Conservation (phyloP, 1,140 invertebrate species). For the Penaeus japonicus region DNA sequence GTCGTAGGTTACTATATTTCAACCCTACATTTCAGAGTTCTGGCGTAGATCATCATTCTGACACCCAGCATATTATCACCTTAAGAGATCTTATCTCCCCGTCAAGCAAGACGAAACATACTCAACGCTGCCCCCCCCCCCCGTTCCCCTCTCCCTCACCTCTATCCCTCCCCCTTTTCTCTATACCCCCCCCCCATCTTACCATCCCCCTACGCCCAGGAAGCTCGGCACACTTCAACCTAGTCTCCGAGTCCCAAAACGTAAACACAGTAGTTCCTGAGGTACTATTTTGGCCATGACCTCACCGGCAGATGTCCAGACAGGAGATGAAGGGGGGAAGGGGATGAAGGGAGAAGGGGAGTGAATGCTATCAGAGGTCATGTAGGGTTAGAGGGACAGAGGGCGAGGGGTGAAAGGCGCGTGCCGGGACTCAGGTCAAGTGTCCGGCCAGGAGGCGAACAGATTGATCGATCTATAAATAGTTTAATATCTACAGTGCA, state of each 20-base stretch:
- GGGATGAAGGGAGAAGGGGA: neutral
- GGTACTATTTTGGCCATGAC: conserved; percentile 32
- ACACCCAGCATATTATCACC: no score
- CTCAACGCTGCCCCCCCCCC: neutral
- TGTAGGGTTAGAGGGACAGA: no score
- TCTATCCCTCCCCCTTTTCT: neutral
- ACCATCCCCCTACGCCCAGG: neutral
- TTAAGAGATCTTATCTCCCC: no score
- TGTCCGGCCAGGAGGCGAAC: no score
- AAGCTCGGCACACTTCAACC: neutral
- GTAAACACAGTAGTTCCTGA: neutral
- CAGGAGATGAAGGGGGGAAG: neutral
- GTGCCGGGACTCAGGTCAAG: no score
- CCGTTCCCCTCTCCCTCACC: neutral
- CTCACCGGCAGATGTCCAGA: conserved; percentile 38
- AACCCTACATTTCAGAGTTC: no score
- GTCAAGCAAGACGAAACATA: neutral
- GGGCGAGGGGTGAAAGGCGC: no score
- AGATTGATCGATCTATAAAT: no score
- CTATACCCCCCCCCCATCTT: neutral
- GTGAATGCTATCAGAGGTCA: no score
- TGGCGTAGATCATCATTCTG: no score
- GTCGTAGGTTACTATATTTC: no score
- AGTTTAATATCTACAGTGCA: no score
- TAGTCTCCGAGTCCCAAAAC: neutral